phyloP scores from a whole-genome alignment of 2,797 vertebrate genomes.

The Ispidina picta region DNA sequence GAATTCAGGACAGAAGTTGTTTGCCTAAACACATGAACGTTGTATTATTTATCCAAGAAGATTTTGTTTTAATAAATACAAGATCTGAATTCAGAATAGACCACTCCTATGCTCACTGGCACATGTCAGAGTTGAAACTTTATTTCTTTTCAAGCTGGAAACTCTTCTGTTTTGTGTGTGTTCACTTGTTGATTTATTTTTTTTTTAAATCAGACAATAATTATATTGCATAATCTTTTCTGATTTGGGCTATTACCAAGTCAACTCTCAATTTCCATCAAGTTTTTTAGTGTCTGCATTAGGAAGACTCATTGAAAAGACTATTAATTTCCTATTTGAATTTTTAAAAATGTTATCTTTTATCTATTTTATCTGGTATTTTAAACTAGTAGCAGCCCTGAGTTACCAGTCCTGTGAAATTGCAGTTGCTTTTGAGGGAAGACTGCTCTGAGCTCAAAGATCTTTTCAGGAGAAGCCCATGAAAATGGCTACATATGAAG shows the following conservation, averaged over 20 bases:
- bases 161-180: not conserved
- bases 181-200: not conserved
- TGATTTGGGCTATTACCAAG: not conserved
- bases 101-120: constrained; percentile 38
- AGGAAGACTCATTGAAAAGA: not conserved
- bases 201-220: not conserved
- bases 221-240: not conserved
- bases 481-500: not conserved
- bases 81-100: not conserved
- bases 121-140: not conserved
- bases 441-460: not conserved
- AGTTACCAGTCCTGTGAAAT: not conserved
- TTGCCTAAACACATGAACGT: not conserved
- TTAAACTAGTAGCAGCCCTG: not conserved
- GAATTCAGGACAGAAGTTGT: constrained; percentile 32
- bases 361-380: not conserved
- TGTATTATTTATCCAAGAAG: constrained; percentile 43
- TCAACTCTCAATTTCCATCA: not conserved
- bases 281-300: not conserved
- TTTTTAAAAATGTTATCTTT: not conserved
- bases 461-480: not conserved
- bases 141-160: not conserved
- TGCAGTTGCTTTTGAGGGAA: not conserved
- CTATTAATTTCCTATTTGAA: not conserved
- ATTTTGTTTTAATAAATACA: constrained; percentile 31